Evolutionary conservation across 1,140 invertebrate species (phyloP).

Genomic region (Linepithema humile): DNA sequence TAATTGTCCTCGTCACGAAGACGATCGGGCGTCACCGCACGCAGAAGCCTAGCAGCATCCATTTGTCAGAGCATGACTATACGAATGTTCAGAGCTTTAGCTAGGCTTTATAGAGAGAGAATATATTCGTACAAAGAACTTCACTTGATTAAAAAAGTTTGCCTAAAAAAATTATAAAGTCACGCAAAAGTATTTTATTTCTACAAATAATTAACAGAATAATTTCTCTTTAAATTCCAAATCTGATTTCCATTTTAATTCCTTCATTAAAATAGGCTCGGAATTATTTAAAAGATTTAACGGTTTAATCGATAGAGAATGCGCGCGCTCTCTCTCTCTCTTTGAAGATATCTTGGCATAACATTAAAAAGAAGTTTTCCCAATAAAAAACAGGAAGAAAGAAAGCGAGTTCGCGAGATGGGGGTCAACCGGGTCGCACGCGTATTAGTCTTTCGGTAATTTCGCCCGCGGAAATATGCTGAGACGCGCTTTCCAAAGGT

Average conservation of each 20-base stretch:
- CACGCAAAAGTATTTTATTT: background rate
- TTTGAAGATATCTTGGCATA: background rate
- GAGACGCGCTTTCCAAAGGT: conserved; percentile 48
- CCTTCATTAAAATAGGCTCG: background rate
- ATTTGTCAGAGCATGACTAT: background rate
- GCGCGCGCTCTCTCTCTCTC: too few relatives aligned
- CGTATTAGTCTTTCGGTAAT: conserved; percentile 50
- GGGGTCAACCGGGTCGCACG: conserved; percentile 40
- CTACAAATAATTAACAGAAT: background rate
- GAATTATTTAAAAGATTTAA: background rate
- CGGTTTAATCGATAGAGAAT: background rate
- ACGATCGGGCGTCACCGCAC: conserved; percentile 10
- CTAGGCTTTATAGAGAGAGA: background rate
- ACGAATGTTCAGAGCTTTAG: background rate
- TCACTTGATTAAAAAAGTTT: background rate
- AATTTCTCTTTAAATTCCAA: background rate
- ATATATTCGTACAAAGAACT: too few relatives aligned
- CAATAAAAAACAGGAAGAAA: background rate
- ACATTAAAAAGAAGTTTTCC: background rate
- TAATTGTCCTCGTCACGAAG: conserved; percentile 41
- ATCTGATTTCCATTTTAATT: background rate
- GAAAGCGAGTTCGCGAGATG: background rate
- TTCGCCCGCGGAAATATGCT: conserved; percentile 25
- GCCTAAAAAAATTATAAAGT: background rate
- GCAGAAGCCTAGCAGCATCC: background rate